Evolutionary conservation across 2,888 invertebrate genomes (phyloP).

Genomic region (Rhamphomyia laevipes): DNA sequence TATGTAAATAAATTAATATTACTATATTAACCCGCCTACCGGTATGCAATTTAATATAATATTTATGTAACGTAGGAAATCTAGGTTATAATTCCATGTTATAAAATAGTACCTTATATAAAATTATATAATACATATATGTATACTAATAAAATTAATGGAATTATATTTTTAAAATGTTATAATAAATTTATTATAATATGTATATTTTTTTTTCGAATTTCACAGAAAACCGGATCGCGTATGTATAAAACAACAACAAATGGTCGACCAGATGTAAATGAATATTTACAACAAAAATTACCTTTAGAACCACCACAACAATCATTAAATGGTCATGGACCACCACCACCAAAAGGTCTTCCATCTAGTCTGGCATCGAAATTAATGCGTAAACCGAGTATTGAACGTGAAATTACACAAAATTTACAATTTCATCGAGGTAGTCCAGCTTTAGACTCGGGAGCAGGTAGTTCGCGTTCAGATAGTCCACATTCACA

Average conservation of each 20-base stretch:
- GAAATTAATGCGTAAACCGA: conserved; percentile 76
- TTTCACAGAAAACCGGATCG: conserved; percentile 29
- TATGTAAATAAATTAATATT: no score
- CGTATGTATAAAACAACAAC: conserved; percentile 29
- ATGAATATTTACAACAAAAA: conserved; percentile 30
- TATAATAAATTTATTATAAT: background rate
- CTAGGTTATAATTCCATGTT: no score
- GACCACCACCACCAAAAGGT: conserved; percentile 29
- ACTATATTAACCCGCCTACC: no score
- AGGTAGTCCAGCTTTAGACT: conserved; percentile 77
- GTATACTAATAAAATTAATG: no score
- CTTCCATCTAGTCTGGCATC: conserved; percentile 48
- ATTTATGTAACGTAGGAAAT: no score
- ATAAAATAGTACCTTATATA: no score
- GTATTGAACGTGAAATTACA: conserved; percentile 71
- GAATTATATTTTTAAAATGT: background rate
- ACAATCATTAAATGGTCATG: conserved; percentile 29
- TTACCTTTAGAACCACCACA: conserved; percentile 32
- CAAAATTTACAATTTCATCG: conserved; percentile 44
- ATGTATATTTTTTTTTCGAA: conserved; percentile 3
- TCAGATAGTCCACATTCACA: conserved; percentile 77
- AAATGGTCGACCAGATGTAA: conserved; percentile 31
- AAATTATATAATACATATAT: no score
- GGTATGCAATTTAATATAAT: no score
- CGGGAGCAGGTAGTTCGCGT: conserved; percentile 77